Conservation (phyloP, 2,113 vertebrate genomes). For the Strigops habroptila region DNA sequence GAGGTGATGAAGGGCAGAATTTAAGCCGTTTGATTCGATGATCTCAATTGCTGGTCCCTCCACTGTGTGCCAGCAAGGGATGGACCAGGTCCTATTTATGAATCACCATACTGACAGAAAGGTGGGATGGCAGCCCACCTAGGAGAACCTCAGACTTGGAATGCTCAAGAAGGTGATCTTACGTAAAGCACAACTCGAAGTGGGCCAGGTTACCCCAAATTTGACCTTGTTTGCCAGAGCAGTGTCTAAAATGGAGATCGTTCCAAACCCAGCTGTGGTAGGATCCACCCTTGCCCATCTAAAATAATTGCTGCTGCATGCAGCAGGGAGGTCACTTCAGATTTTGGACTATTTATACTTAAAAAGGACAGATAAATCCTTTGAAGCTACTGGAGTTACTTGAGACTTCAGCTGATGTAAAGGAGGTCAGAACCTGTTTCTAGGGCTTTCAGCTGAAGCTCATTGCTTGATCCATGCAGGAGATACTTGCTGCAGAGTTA, state of each 20-base stretch:
- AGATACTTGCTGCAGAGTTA: slow-evolving; percentile 7
- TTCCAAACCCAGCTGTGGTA: not conserved
- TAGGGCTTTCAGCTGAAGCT: not conserved
- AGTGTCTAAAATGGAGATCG: not conserved
- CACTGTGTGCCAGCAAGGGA: not conserved
- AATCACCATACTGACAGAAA: not conserved
- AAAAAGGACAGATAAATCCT: not conserved
- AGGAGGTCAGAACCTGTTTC: not conserved
- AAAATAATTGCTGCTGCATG: not conserved
- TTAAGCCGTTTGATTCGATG: not conserved
- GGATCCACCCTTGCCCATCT: not conserved
- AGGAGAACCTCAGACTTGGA: not conserved
- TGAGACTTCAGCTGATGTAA: not conserved
- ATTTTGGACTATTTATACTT: slow-evolving; percentile 1
- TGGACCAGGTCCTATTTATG: not conserved
- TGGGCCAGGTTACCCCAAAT: not conserved
- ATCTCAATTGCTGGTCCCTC: not conserved
- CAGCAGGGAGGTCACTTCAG: not conserved
- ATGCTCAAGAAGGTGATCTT: not conserved
- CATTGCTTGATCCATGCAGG: not conserved
- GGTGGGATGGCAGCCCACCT: not conserved
- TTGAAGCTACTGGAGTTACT: not conserved
- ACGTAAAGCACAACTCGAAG: not conserved
- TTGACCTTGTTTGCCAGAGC: not conserved
- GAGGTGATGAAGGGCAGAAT: not conserved